phyloP scores from a whole-genome alignment of 1,140 invertebrate species.

The Trachymyrmex septentrionalis region DNA sequence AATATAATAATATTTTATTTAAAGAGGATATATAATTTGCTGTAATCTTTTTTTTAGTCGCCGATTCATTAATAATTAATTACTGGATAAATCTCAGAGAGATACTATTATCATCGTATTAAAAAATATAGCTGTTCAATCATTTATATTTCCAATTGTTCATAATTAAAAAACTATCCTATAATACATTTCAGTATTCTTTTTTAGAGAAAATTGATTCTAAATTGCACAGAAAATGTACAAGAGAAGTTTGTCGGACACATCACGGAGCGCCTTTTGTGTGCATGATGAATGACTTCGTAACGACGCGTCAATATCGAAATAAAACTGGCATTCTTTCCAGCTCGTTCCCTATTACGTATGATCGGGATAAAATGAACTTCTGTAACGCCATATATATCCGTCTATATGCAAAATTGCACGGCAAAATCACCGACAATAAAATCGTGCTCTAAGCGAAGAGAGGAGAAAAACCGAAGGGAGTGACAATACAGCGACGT shows the following conservation, averaged over 20 bases:
- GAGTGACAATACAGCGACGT: slow-evolving; percentile 29
- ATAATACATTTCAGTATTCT: not conserved
- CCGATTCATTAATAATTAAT: not conserved
- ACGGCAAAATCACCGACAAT: slow-evolving; percentile 20
- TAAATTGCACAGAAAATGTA: slow-evolving; percentile 20
- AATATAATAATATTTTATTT: not conserved
- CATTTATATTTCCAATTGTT: not conserved
- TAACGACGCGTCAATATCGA: slow-evolving; percentile 18
- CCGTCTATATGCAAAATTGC: not conserved
- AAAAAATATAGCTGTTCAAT: not conserved
- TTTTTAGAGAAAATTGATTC: slow-evolving; percentile 5
- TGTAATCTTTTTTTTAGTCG: not conserved
- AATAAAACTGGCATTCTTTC: slow-evolving; percentile 9
- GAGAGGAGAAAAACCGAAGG: not conserved
- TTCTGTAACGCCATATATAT: not conserved
- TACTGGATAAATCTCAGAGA: not conserved
- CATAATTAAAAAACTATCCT: not conserved
- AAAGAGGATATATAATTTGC: slow-evolving; percentile 6
- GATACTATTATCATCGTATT: not conserved
- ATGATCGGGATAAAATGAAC: slow-evolving; percentile 21
- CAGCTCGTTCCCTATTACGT: slow-evolving; percentile 18
- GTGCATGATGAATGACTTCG: slow-evolving; percentile 8
- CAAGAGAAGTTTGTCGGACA: not conserved
- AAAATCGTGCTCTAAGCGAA: slow-evolving; percentile 25
- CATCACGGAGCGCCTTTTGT: not conserved